phyloP scores from a whole-genome alignment of 2,113 vertebrate genomes.

The Nicator chloris region DNA sequence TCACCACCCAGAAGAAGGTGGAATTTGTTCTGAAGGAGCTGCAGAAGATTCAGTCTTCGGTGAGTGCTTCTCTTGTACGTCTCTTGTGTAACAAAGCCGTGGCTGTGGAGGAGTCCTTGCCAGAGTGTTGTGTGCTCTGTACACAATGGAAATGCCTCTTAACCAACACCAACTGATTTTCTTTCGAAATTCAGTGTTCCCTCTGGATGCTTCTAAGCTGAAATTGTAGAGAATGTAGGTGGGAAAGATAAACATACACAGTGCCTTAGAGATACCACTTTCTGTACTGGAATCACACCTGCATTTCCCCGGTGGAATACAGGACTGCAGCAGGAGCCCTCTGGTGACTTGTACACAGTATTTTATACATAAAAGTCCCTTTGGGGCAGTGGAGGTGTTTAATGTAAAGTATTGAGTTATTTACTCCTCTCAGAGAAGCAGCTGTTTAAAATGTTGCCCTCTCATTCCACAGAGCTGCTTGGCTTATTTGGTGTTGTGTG shows the following conservation, averaged over 20 bases:
- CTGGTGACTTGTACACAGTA: neutral
- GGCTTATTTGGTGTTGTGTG: neutral
- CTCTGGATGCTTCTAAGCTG: neutral
- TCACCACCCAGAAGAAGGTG: slow-evolving; percentile 92
- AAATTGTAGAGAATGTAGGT: slow-evolving; percentile 7
- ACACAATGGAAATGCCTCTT: neutral
- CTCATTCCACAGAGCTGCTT: neutral
- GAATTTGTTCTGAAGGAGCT: slow-evolving; percentile 96
- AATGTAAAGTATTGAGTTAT: neutral
- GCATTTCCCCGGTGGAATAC: neutral
- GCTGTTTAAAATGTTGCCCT: neutral
- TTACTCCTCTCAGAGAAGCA: neutral
- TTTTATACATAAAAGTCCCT: neutral
- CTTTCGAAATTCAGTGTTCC: slow-evolving; percentile 9
- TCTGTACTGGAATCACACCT: neutral
- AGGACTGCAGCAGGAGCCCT: neutral
- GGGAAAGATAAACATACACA: neutral
- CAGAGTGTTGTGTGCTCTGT: neutral
- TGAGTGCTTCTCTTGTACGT: slow-evolving; percentile 61
- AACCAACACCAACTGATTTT: neutral
- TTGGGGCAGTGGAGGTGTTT: neutral
- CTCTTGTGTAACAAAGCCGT: neutral
- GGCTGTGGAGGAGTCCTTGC: neutral
- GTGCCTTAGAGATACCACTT: neutral
- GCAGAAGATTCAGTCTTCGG: slow-evolving; percentile 83